phyloP scores from a whole-genome alignment of 2,888 invertebrate genomes.

The Zonitis immaculata region DNA sequence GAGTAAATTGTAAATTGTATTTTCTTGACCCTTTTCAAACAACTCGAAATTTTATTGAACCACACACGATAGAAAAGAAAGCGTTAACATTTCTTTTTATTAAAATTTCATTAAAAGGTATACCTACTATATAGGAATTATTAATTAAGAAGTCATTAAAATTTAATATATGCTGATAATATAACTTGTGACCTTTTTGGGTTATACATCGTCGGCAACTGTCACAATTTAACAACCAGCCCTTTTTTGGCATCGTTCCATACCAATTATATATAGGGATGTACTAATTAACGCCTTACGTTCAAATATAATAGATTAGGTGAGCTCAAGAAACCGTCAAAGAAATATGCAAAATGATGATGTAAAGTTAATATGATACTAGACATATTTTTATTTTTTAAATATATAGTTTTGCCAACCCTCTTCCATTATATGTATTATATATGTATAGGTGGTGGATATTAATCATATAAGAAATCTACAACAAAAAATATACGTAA shows the following conservation, averaged over 20 bases:
- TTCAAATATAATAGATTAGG: neutral
- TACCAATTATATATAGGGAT: neutral
- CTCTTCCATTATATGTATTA: too few relatives aligned
- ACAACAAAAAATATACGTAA: neutral
- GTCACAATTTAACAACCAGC: neutral
- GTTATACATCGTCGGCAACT: slow-evolving; percentile 14
- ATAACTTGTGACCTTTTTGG: slow-evolving; percentile 18
- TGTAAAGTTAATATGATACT: neutral
- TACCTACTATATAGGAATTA: too few relatives aligned
- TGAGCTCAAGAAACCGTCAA: neutral
- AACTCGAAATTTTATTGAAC: neutral
- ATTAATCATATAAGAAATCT: neutral
- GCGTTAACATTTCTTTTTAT: neutral
- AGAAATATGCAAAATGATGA: neutral
- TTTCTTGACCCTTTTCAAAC: neutral
- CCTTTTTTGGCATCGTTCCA: neutral
- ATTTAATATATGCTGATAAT: slow-evolving; percentile 18
- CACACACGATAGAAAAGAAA: neutral
- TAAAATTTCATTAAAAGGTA: too few relatives aligned
- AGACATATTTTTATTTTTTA: neutral
- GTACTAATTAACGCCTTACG: neutral
- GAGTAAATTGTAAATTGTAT: neutral
- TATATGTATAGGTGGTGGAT: neutral
- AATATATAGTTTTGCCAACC: too few relatives aligned
- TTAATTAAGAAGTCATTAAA: slow-evolving; percentile 10